A percentile compares a stretch with the other conserved stretches of the same genome.
phyloP scores from a whole-genome alignment of 1,140 invertebrate species.

The Vollenhovia emeryi region DNA sequence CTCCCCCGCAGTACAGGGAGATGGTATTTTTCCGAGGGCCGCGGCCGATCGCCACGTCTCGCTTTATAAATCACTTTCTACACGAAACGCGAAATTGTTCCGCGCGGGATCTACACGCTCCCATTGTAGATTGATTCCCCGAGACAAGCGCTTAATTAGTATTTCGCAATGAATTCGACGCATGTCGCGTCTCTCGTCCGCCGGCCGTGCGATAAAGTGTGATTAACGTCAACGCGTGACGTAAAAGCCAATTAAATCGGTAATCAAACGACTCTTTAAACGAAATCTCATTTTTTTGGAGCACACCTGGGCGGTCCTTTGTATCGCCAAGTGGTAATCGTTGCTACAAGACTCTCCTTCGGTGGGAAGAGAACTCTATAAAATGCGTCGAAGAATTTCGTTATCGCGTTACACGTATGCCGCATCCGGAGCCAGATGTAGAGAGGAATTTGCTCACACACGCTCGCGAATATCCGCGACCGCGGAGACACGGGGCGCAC shows the following conservation, averaged over 20 bases:
- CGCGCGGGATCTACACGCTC: neutral
- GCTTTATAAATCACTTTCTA: slow-evolving; percentile 48
- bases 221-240: slow-evolving; percentile 17
- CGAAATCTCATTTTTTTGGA: neutral
- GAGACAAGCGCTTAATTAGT: slow-evolving; percentile 43
- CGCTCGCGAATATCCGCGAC: neutral
- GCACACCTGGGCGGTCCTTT: too few relatives aligned
- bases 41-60: neutral
- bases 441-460: neutral
- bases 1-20: neutral
- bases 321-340: neutral
- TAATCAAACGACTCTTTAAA: neutral
- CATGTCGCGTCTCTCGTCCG: neutral
- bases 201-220: neutral
- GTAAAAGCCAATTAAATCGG: neutral
- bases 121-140: neutral
- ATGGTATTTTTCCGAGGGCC: slow-evolving; percentile 23
- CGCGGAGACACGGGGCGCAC: neutral
- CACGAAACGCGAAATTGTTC: slow-evolving; percentile 25
- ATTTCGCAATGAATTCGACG: slow-evolving; percentile 33
- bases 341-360: too few relatives aligned
- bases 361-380: neutral
- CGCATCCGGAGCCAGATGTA: neutral
- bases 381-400: neutral
- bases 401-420: neutral